Evolutionary conservation across 2,888 invertebrate species (phyloP).

Genomic region (Elmis aenea): DNA sequence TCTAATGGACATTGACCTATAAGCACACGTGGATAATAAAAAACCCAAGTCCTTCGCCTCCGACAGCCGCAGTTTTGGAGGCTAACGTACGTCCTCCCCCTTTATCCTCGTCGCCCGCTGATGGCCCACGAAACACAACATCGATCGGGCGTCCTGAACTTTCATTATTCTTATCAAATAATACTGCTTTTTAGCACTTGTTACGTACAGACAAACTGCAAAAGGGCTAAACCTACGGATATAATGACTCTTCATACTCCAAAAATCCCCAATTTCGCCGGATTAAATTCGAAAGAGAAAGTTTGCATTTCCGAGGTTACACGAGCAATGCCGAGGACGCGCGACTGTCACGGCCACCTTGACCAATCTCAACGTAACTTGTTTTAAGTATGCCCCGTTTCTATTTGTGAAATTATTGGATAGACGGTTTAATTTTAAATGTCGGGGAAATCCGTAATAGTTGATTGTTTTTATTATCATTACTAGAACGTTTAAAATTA

Average conservation of each 20-base stretch:
- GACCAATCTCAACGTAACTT: slow-evolving; percentile 46
- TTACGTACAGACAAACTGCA: too few species aligned
- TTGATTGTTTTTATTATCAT: too few species aligned
- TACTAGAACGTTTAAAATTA: too few species aligned
- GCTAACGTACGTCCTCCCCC: slow-evolving; percentile 32
- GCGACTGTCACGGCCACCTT: slow-evolving; percentile 40
- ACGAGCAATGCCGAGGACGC: slow-evolving; percentile 25
- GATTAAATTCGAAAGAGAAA: slow-evolving; percentile 36
- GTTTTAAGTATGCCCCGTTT: slow-evolving; percentile 30
- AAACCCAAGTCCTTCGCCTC: slow-evolving; percentile 39
- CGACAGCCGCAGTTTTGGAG: slow-evolving; percentile 37
- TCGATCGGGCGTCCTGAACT: slow-evolving; percentile 19
- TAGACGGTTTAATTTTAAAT: too few species aligned
- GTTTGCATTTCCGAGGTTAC: slow-evolving; percentile 29
- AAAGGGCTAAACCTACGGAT: neutral
- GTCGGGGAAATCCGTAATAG: too few species aligned
- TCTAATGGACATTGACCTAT: slow-evolving; percentile 21
- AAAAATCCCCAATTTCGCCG: slow-evolving; percentile 3
- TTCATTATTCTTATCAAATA: slow-evolving; percentile 11
- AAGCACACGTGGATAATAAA: slow-evolving; percentile 36
- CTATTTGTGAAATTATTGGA: neutral
- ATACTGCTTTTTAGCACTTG: neutral
- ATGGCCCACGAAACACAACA: slow-evolving; percentile 23
- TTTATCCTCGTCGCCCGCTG: slow-evolving; percentile 14
- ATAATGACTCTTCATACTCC: slow-evolving; percentile 1